These are phyloP conservation scores for Gymnodraco acuticeps DNA, from an alignment of 2,797 vertebrate genomes.

Conservation along the genomic window DNA sequence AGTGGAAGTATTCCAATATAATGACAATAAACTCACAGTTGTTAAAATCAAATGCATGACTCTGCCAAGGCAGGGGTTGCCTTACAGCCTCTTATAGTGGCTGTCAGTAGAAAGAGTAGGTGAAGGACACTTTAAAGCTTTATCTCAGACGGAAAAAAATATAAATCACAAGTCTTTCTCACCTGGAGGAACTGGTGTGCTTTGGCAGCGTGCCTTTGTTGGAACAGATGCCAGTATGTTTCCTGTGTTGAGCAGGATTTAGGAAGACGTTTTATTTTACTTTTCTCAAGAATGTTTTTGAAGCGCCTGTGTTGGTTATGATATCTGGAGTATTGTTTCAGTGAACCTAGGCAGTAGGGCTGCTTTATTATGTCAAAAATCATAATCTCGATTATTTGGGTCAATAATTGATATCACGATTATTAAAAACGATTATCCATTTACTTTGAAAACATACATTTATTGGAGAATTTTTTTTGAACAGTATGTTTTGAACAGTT, in stretches of 20 bases:
- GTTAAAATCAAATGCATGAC: constrained; percentile 24
- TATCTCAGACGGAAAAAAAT: constrained; percentile 19
- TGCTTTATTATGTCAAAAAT: too few species aligned
- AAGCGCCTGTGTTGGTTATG: constrained; percentile 13
- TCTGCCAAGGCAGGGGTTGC: constrained; percentile 11
- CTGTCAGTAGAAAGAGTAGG: constrained; percentile 4
- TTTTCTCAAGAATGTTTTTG: constrained; percentile 25
- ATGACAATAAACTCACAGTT: constrained; percentile 14
- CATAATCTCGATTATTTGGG: too few species aligned
- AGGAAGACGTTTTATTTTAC: constrained; percentile 30
- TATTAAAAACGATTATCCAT: too few species aligned
- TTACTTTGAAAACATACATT: too few species aligned
- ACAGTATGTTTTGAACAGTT: too few species aligned
- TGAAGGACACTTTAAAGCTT: constrained; percentile 18
- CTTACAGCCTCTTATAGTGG: constrained; percentile 9
- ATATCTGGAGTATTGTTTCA: neutral
- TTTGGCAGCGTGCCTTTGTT: constrained; percentile 28
- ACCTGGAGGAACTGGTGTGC: constrained; percentile 32
- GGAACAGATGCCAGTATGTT: constrained; percentile 40
- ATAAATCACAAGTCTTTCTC: constrained; percentile 49
- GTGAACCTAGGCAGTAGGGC: neutral
- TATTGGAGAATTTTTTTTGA: too few species aligned
- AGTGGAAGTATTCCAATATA: constrained; percentile 15
- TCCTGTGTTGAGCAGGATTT: constrained; percentile 18
- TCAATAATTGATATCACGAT: too few species aligned